Conservation (phyloP, 2,797 vertebrate genomes). For the Lithobates pipiens region DNA sequence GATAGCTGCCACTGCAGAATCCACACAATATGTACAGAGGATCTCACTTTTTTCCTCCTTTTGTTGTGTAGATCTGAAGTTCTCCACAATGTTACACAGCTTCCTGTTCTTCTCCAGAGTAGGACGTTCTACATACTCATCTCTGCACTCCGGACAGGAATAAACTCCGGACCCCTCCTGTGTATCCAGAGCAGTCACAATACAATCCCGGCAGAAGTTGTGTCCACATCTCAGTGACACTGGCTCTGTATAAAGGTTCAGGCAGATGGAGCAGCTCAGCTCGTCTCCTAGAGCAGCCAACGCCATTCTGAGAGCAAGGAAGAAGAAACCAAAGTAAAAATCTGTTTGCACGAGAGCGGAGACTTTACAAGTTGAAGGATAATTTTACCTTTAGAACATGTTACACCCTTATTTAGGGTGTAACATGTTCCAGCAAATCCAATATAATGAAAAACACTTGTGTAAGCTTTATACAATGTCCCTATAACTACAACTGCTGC, state of each 20-base stretch:
- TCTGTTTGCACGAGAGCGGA: too few relatives aligned
- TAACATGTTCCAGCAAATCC: too few relatives aligned
- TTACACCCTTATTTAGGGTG: too few relatives aligned
- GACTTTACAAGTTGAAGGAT: too few relatives aligned
- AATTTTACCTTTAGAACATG: too few relatives aligned
- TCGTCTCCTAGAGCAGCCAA: neutral
- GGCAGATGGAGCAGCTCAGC: constrained; percentile 20
- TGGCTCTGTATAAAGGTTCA: constrained; percentile 2
- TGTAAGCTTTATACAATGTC: too few relatives aligned
- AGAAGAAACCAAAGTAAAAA: too few relatives aligned
- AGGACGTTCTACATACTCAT: neutral
- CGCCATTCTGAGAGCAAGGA: neutral
- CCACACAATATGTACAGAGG: constrained; percentile 59
- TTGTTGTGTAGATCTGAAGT: neutral
- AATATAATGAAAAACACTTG: too few relatives aligned
- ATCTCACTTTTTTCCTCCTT: neutral
- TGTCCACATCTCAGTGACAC: constrained; percentile 22
- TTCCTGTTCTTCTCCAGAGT: neutral
- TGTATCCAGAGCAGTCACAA: neutral
- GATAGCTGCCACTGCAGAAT: constrained; percentile 57
- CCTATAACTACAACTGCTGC: too few relatives aligned
- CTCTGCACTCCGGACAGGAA: constrained; percentile 16
- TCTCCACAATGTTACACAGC: neutral
- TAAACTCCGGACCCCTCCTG: neutral
- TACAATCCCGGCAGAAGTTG: constrained; percentile 12